Percentiles rank a stretch among this genome's conserved stretches.
phyloP scores from a whole-genome alignment of 2,113 vertebrate species.

The Misgurnus mizolepis region DNA sequence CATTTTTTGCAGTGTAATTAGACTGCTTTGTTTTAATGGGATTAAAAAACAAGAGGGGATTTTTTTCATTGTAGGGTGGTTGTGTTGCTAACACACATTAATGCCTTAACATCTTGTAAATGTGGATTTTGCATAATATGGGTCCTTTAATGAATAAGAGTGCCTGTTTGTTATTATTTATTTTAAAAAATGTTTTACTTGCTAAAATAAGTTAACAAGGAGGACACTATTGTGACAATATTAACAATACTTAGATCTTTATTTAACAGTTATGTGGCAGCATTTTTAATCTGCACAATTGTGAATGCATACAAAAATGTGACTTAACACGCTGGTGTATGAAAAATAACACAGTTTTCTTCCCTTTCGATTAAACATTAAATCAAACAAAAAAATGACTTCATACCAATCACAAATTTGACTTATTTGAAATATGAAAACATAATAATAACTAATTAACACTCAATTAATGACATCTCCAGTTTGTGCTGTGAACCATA shows the following conservation, averaged over 20 bases:
- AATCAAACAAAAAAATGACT: constrained; percentile 5
- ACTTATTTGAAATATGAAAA: not conserved
- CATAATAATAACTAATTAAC: not conserved
- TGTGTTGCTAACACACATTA: no score
- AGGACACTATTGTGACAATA: not conserved
- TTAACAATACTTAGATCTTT: not conserved
- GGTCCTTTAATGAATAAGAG: no score
- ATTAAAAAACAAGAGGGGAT: no score
- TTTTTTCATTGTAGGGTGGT: no score
- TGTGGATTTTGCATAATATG: no score
- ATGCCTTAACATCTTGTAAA: no score
- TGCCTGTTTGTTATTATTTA: no score
- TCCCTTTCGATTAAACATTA: not conserved
- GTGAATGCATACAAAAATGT: not conserved
- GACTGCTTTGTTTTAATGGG: no score
- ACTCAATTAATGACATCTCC: not conserved
- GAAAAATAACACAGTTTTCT: not conserved
- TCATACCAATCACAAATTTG: not conserved
- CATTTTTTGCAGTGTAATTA: no score
- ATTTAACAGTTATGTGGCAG: not conserved
- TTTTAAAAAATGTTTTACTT: no score
- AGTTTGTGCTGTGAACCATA: not conserved
- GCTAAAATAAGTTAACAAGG: no score
- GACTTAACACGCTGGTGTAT: not conserved
- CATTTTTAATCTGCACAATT: not conserved